Conservation (phyloP, 2,797 vertebrate genomes). For the Ctenopoma multispine region DNA sequence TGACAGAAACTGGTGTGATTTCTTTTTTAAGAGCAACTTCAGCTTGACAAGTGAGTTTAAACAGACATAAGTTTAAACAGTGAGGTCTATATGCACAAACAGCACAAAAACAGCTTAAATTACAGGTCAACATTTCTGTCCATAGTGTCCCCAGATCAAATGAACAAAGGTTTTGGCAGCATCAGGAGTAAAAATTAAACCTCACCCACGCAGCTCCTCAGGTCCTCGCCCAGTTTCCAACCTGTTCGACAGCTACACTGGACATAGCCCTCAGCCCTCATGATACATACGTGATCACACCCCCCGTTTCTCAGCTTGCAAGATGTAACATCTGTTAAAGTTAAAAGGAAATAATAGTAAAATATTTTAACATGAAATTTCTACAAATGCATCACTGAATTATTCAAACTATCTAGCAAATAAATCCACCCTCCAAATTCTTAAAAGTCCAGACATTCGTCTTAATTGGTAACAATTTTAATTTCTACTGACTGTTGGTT, state of each 20-base stretch:
- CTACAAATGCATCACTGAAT: not conserved
- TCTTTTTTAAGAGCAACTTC: too few relatives aligned
- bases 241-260: constrained; percentile 82
- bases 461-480: too few relatives aligned
- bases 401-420: not conserved
- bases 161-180: not conserved
- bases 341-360: not conserved
- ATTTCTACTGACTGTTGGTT: too few relatives aligned
- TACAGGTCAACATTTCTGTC: not conserved
- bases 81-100: not conserved
- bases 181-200: not conserved
- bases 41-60: constrained; percentile 6
- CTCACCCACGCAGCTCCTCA: constrained; percentile 83
- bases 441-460: not conserved
- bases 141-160: not conserved
- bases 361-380: not conserved
- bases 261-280: constrained; percentile 70
- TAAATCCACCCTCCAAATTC: not conserved
- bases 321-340: constrained; percentile 79
- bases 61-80: not conserved
- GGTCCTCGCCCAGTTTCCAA: constrained; percentile 80
- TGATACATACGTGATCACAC: constrained; percentile 80
- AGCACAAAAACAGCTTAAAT: not conserved
- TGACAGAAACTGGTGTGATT: too few relatives aligned
- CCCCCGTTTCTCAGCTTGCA: constrained; percentile 85